Conservation (phyloP, 2,888 invertebrate species). For the Cataglyphis albicans region DNA sequence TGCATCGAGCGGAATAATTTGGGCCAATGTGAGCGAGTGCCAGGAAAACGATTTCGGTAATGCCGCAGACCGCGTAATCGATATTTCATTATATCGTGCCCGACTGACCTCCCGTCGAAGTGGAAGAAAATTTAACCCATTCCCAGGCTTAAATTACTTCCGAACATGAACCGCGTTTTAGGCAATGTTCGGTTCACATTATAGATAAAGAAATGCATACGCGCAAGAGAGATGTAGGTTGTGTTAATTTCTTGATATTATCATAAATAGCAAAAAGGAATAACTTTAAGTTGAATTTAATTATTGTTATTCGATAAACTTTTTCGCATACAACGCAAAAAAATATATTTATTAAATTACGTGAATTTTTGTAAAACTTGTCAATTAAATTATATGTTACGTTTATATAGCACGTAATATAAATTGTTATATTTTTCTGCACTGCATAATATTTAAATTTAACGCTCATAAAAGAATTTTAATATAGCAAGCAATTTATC, state of each 20-base stretch:
- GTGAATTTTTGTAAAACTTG: background rate
- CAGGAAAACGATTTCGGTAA: slow-evolving; percentile 54
- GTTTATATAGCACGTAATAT: background rate
- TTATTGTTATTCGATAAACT: background rate
- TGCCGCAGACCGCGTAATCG: slow-evolving; percentile 55
- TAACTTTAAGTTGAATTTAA: background rate
- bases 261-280: background rate
- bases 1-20: slow-evolving; percentile 45
- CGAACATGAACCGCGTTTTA: slow-evolving; percentile 47
- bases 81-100: slow-evolving; percentile 57
- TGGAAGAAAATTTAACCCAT: slow-evolving; percentile 55
- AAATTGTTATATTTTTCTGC: background rate
- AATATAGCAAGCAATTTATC: slow-evolving; percentile 20
- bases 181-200: slow-evolving; percentile 25
- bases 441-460: background rate
- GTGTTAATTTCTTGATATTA: slow-evolving; percentile 10
- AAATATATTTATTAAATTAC: slow-evolving; percentile 4
- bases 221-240: slow-evolving; percentile 5
- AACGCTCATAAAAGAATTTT: background rate
- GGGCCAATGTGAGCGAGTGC: slow-evolving; percentile 47
- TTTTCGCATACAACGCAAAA: background rate
- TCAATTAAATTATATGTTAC: background rate
- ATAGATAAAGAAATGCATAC: slow-evolving; percentile 31
- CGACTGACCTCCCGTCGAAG: slow-evolving; percentile 55
- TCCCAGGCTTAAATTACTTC: slow-evolving; percentile 55